These are phyloP conservation scores for Triops longicaudatus DNA, from an alignment of 1,140 invertebrate genomes.

Conservation along the genomic window DNA sequence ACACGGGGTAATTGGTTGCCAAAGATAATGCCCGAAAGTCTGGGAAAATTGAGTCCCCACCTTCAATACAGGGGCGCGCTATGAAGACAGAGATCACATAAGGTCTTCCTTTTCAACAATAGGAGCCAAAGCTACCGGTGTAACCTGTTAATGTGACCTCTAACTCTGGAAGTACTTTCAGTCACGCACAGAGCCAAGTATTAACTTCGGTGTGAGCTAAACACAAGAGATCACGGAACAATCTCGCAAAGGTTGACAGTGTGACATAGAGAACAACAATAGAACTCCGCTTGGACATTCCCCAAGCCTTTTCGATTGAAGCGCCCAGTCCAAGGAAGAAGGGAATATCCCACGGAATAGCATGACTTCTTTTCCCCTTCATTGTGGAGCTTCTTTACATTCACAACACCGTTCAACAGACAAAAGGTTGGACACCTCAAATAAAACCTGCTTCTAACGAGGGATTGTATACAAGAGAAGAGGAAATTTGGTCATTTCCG, in stretches of 20 bases:
- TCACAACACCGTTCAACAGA: neutral
- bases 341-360: neutral
- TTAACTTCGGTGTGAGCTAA: neutral
- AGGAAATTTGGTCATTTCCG: conserved; percentile 15
- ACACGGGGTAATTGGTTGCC: neutral
- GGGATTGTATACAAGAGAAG: neutral
- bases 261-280: conserved; percentile 3
- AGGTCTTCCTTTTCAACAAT: neutral
- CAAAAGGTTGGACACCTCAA: neutral
- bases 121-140: neutral
- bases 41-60: neutral
- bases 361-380: neutral
- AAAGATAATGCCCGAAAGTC: neutral
- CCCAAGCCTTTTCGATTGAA: neutral
- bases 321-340: neutral
- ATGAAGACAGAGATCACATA: neutral
- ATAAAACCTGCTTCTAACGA: neutral
- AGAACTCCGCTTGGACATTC: neutral
- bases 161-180: neutral
- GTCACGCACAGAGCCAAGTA: neutral
- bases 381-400: neutral
- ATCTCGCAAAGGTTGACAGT: conserved; percentile 6
- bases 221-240: conserved; percentile 5
- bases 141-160: conserved; percentile 12
- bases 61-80: neutral